phyloP scores from a whole-genome alignment of 2,113 vertebrate genomes.

The Centropus unirufus region DNA sequence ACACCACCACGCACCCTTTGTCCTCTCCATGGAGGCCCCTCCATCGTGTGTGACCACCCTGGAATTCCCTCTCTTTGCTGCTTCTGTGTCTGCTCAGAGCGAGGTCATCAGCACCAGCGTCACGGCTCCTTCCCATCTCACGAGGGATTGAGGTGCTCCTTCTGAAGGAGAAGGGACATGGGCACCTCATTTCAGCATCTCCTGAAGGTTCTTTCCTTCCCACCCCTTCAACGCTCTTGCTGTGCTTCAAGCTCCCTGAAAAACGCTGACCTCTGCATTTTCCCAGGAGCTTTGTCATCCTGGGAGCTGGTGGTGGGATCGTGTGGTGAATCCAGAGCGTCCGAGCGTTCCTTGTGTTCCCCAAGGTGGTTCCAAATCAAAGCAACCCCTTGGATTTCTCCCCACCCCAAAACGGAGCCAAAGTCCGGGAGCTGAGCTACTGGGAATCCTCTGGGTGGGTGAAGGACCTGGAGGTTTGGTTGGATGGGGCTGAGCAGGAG shows the following conservation, averaged over 20 bases:
- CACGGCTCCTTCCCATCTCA: not conserved
- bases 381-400: not conserved
- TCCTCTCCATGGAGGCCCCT: no score
- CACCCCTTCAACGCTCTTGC: not conserved
- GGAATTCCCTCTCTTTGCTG: not conserved
- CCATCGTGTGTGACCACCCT: not conserved
- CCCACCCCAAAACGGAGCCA: not conserved
- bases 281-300: not conserved
- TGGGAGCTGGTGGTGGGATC: not conserved
- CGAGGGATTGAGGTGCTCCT: not conserved
- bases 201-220: not conserved
- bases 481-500: no score
- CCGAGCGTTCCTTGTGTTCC: not conserved
- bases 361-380: not conserved
- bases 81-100: not conserved
- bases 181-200: not conserved
- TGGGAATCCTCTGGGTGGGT: not conserved
- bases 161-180: not conserved
- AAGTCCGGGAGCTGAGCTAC: not conserved
- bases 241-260: not conserved
- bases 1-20: not conserved
- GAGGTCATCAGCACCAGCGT: not conserved
- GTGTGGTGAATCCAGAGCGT: not conserved
- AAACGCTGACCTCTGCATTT: not conserved
- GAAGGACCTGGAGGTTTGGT: no score